Percentiles rank a stretch among this genome's conserved stretches.
Evolutionary conservation across 2,888 invertebrate genomes (phyloP).

Genomic region (Troilus luridus): DNA sequence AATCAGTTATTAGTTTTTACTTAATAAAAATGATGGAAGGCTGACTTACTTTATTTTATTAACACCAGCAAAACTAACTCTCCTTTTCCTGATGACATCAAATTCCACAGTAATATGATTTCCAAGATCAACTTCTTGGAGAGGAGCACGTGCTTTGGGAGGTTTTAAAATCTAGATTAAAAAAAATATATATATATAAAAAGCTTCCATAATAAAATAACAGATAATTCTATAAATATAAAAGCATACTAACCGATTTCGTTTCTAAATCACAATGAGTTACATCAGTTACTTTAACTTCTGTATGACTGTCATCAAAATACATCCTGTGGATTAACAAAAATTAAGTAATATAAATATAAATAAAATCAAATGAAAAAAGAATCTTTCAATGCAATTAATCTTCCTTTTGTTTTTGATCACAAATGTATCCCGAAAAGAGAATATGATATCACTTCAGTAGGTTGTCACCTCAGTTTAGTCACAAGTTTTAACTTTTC

Average conservation of each 20-base stretch:
- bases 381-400: too few species aligned
- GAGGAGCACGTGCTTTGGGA: conserved; percentile 63
- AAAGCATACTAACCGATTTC: conserved; percentile 48
- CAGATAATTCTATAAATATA: neutral
- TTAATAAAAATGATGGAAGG: neutral
- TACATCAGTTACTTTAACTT: conserved; percentile 36
- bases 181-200: conserved; percentile 5
- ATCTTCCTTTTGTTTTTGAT: too few species aligned
- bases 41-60: conserved; percentile 65
- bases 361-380: too few species aligned
- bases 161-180: conserved; percentile 65
- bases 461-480: too few species aligned
- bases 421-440: too few species aligned
- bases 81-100: conserved; percentile 63
- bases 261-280: conserved; percentile 57
- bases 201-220: neutral
- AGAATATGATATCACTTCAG: too few species aligned
- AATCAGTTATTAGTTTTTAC: neutral
- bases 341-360: neutral
- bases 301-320: conserved; percentile 29
- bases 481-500: too few species aligned
- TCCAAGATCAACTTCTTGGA: conserved; percentile 64
- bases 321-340: conserved; percentile 39
- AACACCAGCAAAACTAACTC: conserved; percentile 66
- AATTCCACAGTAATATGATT: conserved; percentile 62